Evolutionary conservation across 1,140 invertebrate genomes (phyloP).

Genomic region (Euura lappo): DNA sequence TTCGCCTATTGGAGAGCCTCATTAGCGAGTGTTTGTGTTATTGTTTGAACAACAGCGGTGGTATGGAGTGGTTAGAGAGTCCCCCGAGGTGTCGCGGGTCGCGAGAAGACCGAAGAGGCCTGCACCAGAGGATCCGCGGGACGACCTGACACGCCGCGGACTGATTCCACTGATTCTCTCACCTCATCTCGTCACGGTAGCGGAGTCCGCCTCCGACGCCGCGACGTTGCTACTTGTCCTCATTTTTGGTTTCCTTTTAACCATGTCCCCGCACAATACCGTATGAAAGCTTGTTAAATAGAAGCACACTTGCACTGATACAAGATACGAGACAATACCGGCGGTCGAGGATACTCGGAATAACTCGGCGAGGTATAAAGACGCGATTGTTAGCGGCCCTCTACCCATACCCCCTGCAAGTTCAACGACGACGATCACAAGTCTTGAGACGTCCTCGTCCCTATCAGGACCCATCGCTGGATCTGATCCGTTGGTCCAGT

Average conservation of each 20-base stretch:
- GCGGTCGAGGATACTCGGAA: background rate
- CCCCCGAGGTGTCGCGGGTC: background rate
- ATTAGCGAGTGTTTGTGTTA: conserved; percentile 5
- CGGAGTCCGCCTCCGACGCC: background rate
- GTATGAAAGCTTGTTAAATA: conserved; percentile 59
- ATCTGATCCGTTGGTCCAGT: background rate
- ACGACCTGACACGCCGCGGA: background rate
- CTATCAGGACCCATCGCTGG: too few species aligned
- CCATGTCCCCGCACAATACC: conserved; percentile 54
- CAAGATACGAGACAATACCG: conserved; percentile 17
- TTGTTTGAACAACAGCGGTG: background rate
- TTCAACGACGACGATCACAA: background rate
- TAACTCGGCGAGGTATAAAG: background rate
- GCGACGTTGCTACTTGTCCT: conserved; percentile 28
- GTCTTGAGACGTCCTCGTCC: background rate
- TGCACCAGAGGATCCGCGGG: too few species aligned
- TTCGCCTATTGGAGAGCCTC: background rate
- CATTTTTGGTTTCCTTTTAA: conserved; percentile 63
- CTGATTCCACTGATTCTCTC: conserved; percentile 6
- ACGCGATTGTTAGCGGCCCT: background rate
- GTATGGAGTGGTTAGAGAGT: background rate
- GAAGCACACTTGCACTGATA: conserved; percentile 54
- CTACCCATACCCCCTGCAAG: background rate
- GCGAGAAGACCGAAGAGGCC: background rate
- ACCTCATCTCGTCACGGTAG: background rate